Conservation (phyloP, 2,797 vertebrate genomes). For the Cyprinella venusta region DNA sequence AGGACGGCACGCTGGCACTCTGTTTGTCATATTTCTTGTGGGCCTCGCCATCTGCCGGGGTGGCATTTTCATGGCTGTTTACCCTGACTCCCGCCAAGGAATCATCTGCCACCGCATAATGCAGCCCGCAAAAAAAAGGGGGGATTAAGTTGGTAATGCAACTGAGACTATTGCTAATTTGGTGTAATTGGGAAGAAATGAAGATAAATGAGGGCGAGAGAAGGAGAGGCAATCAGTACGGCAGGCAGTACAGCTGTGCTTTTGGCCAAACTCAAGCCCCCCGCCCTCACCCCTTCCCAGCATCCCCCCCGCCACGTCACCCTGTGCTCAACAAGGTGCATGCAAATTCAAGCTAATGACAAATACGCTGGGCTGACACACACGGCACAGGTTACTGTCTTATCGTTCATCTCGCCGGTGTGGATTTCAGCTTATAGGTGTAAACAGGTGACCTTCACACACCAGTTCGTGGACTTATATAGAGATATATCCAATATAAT, state of each 20-base stretch:
- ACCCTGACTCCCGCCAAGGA: conserved; percentile 88
- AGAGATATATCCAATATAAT: too few relatives aligned
- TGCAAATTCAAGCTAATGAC: conserved; percentile 85
- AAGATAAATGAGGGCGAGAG: conserved; percentile 92
- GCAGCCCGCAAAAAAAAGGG: conserved; percentile 80
- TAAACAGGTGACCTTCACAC: conserved; percentile 16
- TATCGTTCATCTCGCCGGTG: not conserved
- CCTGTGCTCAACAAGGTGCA: conserved; percentile 80
- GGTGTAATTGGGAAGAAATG: conserved; percentile 93
- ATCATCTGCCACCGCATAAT: conserved; percentile 89
- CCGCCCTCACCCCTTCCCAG: conserved; percentile 77
- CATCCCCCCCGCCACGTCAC: conserved; percentile 73
- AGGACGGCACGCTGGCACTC: conserved; percentile 84
- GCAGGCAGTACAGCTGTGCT: conserved; percentile 88
- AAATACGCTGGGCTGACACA: conserved; percentile 67
- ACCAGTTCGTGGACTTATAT: not conserved
- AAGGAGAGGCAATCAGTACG: conserved; percentile 87
- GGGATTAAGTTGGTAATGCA: conserved; percentile 90
- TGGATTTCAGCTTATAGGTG: not conserved
- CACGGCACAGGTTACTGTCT: conserved; percentile 17
- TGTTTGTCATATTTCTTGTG: conserved; percentile 87
- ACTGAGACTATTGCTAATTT: conserved; percentile 94
- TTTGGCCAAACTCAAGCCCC: conserved; percentile 80
- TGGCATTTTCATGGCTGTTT: conserved; percentile 90
- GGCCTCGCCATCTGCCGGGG: conserved; percentile 88